Evolutionary conservation across 2,113 vertebrate genomes (phyloP).

Genomic region (Gymnobelideus leadbeateri): DNA sequence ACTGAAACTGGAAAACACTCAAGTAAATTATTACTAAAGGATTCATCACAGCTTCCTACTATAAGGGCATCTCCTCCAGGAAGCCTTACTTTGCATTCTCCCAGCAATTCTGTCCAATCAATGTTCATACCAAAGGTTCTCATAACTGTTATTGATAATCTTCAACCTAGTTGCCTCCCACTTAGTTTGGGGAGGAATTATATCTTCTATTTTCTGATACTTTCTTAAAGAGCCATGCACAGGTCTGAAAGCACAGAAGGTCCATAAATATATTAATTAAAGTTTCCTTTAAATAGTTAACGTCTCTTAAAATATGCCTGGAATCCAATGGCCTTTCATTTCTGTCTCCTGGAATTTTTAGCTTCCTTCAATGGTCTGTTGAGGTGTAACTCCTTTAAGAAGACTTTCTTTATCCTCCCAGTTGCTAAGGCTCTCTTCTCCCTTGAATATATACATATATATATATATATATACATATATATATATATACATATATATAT

Average conservation of each 20-base stretch:
- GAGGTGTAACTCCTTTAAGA: background rate
- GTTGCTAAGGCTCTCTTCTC: background rate
- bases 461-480: background rate
- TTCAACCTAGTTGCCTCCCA: background rate
- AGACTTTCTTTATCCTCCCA: background rate
- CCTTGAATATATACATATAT: background rate
- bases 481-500: background rate
- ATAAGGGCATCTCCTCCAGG: background rate
- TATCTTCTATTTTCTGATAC: background rate
- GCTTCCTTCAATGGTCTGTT: background rate
- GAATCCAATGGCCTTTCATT: background rate
- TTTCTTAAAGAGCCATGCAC: background rate
- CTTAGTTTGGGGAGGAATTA: background rate
- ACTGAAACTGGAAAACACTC: conserved; percentile 7
- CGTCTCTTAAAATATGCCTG: background rate
- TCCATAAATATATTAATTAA: background rate
- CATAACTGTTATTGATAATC: background rate
- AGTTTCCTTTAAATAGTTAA: background rate
- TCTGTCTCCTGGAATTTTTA: background rate
- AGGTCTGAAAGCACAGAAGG: background rate
- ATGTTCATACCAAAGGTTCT: background rate
- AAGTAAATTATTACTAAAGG: background rate
- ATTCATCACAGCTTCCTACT: background rate
- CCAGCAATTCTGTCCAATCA: background rate
- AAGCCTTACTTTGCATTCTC: background rate